Percentiles rank a stretch among this genome's conserved stretches.
Conservation (phyloP, 2,888 invertebrate species). For the Lasioglossum vierecki region DNA sequence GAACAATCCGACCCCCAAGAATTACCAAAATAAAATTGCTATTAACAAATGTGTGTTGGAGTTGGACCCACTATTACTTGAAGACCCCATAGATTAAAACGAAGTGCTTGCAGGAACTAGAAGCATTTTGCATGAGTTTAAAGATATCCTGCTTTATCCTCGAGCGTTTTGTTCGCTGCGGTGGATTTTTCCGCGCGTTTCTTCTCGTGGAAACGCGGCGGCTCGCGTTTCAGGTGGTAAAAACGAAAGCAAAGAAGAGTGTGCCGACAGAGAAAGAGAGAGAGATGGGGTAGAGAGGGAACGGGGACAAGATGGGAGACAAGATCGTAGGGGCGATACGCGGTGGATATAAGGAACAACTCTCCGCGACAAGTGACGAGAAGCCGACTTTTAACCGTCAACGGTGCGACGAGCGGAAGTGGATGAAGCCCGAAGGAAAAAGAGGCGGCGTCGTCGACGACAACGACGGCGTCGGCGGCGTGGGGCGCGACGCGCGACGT, state of each 20-base stretch:
- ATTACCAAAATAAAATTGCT: background rate
- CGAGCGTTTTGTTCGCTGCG: conserved; percentile 19
- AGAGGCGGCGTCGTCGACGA: conserved; percentile 49
- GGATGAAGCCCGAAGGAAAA: conserved; percentile 73
- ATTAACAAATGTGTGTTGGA: background rate
- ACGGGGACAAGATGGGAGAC: conserved; percentile 46
- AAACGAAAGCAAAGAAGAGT: conserved; percentile 25
- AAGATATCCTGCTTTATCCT: background rate
- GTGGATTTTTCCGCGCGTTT: conserved; percentile 10
- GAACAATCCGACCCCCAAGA: background rate
- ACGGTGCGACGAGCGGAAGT: conserved; percentile 70
- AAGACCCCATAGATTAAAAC: background rate
- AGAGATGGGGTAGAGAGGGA: background rate
- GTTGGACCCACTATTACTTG: background rate
- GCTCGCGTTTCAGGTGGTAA: conserved; percentile 1
- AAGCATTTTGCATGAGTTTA: background rate
- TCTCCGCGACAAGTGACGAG: conserved; percentile 66
- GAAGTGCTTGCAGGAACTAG: background rate
- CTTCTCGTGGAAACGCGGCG: background rate
- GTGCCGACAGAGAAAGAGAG: background rate
- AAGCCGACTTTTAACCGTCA: conserved; percentile 74
- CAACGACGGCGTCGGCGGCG: conserved; percentile 24
- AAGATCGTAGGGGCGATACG: conserved; percentile 46
- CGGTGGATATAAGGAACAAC: conserved; percentile 54
- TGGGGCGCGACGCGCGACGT: conserved; percentile 41